Percentiles rank a stretch among this genome's conserved stretches.
Conservation (phyloP, 2,797 vertebrate genomes). For the Scyliorhinus canicula region DNA sequence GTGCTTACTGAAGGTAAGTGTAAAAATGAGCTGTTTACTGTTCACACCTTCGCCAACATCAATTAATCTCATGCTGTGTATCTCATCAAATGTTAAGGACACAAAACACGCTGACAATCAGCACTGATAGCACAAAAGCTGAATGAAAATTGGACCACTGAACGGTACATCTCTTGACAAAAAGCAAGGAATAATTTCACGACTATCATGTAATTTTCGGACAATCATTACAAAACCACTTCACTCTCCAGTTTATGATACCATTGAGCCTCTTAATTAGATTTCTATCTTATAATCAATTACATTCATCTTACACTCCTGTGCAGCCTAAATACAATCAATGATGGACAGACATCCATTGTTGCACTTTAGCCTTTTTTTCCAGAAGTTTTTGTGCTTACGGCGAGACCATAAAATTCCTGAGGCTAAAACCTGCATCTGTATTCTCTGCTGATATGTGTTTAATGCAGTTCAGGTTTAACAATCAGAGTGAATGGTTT, state of each 20-base stretch:
- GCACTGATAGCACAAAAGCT: neutral
- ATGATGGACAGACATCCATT: neutral
- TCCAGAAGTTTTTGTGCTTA: neutral
- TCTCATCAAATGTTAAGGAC: constrained; percentile 14
- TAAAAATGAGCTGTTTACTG: neutral
- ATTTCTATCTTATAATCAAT: constrained; percentile 7
- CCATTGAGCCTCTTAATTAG: neutral
- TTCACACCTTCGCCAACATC: neutral
- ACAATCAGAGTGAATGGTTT: neutral
- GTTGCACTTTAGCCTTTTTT: neutral
- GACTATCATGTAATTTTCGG: neutral
- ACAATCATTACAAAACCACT: neutral
- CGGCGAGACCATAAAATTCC: neutral
- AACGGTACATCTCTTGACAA: neutral
- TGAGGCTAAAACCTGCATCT: neutral
- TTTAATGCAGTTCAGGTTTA: neutral
- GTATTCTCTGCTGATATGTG: neutral
- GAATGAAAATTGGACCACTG: neutral
- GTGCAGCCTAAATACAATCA: neutral
- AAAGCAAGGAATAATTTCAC: neutral
- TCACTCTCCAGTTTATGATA: neutral
- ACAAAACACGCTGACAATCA: neutral
- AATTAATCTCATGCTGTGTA: neutral
- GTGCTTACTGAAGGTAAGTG: neutral
- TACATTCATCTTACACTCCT: neutral